Conservation (phyloP, 2,888 invertebrate genomes). For the Drosophila rubida region DNA sequence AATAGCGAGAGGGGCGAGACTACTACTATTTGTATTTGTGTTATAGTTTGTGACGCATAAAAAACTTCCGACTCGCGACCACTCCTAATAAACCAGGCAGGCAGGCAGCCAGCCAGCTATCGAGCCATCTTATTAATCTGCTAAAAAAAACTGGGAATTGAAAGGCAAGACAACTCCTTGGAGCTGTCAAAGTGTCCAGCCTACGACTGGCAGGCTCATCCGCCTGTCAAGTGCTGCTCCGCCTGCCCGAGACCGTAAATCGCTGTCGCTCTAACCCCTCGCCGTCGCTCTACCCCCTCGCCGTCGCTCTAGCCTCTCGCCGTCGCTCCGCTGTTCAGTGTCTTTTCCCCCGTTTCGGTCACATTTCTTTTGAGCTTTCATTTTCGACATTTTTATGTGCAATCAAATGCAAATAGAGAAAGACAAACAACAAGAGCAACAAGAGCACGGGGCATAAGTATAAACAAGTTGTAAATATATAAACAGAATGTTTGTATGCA, state of each 20-base stretch:
- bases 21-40: conserved; percentile 47
- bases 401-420: conserved; percentile 73
- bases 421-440: conserved; percentile 43
- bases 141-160: conserved; percentile 10
- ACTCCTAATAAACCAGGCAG: conserved; percentile 57
- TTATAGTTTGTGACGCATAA: conserved; percentile 70
- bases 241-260: conserved; percentile 31
- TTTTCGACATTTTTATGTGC: conserved; percentile 76
- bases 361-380: conserved; percentile 53
- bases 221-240: conserved; percentile 64
- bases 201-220: conserved; percentile 73
- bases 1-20: neutral
- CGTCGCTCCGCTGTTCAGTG: neutral
- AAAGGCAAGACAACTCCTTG: conserved; percentile 41
- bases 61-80: conserved; percentile 46
- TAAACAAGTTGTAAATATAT: conserved; percentile 13
- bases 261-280: conserved; percentile 17
- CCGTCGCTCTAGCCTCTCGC: neutral
- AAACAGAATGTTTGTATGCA: conserved; percentile 21
- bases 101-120: conserved; percentile 8
- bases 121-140: conserved; percentile 64
- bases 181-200: conserved; percentile 73
- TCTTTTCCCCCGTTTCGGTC: neutral
- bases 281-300: neutral
- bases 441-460: conserved; percentile 23